Evolutionary conservation across 2,888 invertebrate genomes (phyloP), one percentile per base, ranked within the genome.

Genomic region (Invenusta paracnida): DNA sequence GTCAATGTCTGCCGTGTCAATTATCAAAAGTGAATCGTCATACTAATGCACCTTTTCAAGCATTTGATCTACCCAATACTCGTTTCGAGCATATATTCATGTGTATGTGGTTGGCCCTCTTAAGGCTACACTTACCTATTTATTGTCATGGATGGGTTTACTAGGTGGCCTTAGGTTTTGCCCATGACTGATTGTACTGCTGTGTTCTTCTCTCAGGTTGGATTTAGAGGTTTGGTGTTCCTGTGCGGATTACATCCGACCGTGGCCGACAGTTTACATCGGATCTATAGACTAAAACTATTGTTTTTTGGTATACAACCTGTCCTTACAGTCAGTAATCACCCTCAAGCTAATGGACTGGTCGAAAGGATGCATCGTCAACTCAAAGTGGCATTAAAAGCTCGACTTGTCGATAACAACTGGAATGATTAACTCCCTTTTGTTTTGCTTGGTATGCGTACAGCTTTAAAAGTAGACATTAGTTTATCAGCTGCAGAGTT

Each of bases 221-320:
- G 5, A 79, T 79, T 28, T 79, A 23, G 23, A 5, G 79, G 27
- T 79, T 79, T 79, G 5, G 79, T 23, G 79, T 11, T n/a, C 79
- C 79, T n/a, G 23, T 25, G 29, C 79, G 29, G 27, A 79, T 79
- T 79, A 79, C 79, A 23, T 79, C 79, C n/a, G n/a, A n/a, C n/a
- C n/a, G n/a, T n/a, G n/a, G n/a, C n/a, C n/a, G n/a, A n/a, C n/a
- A 79, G 79, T 79, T 79, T 28, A 79, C 79, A 23, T 79, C 79
- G 27, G 23, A 23, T 79, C 29, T 79, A 28, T 79, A 25, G 79
- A 27, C 79, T 79, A n/a, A 48, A 48, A 48, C 48, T 11, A 48
- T 17, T 48, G 48, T 48, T 48, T n/a, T 48, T 17, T 48, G 48
- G 48, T 48, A 48, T 48, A 48, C 48, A 48, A 17, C 27, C 79